Evolutionary conservation across 1,140 invertebrate species (phyloP), one percentile per base, ranked within the genome.

Genomic region (Acromyrmex heyeri): DNA sequence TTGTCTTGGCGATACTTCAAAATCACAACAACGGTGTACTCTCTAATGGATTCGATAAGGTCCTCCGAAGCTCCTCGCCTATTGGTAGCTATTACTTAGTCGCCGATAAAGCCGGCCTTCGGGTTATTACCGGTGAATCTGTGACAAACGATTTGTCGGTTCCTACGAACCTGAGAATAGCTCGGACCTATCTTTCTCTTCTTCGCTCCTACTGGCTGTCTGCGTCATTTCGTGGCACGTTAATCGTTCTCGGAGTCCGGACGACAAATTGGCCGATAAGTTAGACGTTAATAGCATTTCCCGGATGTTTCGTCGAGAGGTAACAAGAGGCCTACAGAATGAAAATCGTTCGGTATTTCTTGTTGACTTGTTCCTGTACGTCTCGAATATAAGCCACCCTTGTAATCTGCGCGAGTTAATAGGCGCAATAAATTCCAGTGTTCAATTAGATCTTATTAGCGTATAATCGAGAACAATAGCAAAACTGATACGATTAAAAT

Each of bases 41-140:
- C 81, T 92, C 91, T 93, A 92, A 92, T 92, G 92, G 91, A 87
- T 53, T 61, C 64, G 92, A 93, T 93, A 92, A 93, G 92, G 48
- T 48, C 8, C 57, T 67, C 12, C 57, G 72, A 38, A 50, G 24
- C 62, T 69, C 21, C 55, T 88, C 87, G 90, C 87, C 81, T 92
- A 93, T 93, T 92, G 91, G 89, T 91, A 90, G 85, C 91, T 93
- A 94, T 93, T 93, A 93, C 88, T 94, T 93, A 93, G 88, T 24
- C 70, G 81, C 75, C 81, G 92, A 93, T 93, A 92, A 93, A 90
- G 30, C 73, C 34, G 82, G 30, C 38, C 72, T 82, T 65, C 73
- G 77, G 86, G 86, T 92, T 93, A 92, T 92, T 91, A 92, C 86
- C 78, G 86, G 59, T 85, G 70, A 67, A 79, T 87, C 88, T 18